Evolutionary conservation across 2,797 vertebrate genomes (phyloP), one percentile per base, ranked within the genome.

Genomic region (Sparidentex hasta): DNA sequence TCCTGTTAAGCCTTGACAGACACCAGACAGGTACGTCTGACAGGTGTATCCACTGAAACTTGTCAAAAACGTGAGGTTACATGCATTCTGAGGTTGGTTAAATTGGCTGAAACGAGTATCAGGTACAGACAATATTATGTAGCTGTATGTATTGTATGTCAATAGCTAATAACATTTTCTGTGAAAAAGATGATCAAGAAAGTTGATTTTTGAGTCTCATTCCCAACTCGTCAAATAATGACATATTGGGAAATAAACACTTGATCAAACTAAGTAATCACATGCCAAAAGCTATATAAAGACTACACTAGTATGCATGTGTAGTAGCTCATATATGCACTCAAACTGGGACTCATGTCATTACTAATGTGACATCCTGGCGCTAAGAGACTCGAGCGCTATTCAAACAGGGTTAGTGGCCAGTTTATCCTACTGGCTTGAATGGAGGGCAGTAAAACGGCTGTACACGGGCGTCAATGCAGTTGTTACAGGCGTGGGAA

Each of bases 371-470:
- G 21, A 84, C 88, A 81, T 75, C 65, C 73, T 66, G 76, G 59
- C 84, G 88, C 90, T 87, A 90, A 93, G 80, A 92, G 81, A 88
- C 87, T 88, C 38, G 6, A 27, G 70, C 76, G 88, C 82, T 84
- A 83, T 85, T 85, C 79, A 90, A 87, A 85, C 75, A 74, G 78
- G 61, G 82, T 83, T 83, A 78, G 77, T 58, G 74, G 75, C 59
- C 77, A 87, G 77, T 90, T 89, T 84, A 70, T 83, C 68, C 83
- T 61, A 65, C 56, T 55, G 73, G 52, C 48, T 70, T 29, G 43
- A 83, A 80, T 18, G 23, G 67, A 72, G 71, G 63, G 84, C 80
- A 75, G 84, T 88, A 89, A 91, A 92, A 77, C 3, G 62, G 66
- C 76, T 54, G 61, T 25, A 67, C 62, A 65, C 74, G 27, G 62